Conservation (phyloP, 1,140 invertebrate species). For the Mizuhopecten yessoensis region DNA sequence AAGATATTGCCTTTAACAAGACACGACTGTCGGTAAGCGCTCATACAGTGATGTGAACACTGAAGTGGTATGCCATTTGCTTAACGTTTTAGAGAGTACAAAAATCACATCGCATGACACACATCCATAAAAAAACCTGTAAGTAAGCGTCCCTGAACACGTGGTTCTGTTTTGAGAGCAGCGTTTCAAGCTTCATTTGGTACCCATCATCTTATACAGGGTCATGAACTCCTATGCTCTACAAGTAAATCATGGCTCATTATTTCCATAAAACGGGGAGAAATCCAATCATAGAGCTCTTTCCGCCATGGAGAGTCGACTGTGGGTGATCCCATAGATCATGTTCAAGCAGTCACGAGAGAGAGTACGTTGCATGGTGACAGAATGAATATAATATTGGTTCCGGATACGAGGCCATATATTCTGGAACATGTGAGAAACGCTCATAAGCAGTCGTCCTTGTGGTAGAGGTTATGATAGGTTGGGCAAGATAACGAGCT, state of each 20-base stretch:
- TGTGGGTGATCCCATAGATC: slow-evolving; percentile 10
- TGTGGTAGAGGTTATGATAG: not conserved
- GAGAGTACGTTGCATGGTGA: not conserved
- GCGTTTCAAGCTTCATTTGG: slow-evolving; percentile 13
- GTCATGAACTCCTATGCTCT: slow-evolving; percentile 1
- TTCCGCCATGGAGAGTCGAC: not conserved
- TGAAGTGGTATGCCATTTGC: not conserved
- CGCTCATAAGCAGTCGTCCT: not conserved
- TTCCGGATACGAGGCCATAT: not conserved
- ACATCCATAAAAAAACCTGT: not conserved
- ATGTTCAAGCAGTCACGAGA: not conserved
- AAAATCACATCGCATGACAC: not conserved
- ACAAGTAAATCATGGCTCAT: not conserved
- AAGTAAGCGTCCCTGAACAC: slow-evolving; percentile 9
- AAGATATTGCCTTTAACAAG: not conserved
- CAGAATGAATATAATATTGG: not conserved
- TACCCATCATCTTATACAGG: not conserved
- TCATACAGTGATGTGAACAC: not conserved
- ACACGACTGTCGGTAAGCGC: not conserved
- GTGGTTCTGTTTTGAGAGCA: slow-evolving; percentile 32
- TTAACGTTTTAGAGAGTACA: not conserved
- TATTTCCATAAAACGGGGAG: slow-evolving; percentile 12
- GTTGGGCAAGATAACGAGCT: not conserved
- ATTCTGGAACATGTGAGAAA: not conserved
- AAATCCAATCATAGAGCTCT: not conserved